Evolutionary conservation across 2,888 invertebrate species (phyloP).

Genomic region (Labia minor): DNA sequence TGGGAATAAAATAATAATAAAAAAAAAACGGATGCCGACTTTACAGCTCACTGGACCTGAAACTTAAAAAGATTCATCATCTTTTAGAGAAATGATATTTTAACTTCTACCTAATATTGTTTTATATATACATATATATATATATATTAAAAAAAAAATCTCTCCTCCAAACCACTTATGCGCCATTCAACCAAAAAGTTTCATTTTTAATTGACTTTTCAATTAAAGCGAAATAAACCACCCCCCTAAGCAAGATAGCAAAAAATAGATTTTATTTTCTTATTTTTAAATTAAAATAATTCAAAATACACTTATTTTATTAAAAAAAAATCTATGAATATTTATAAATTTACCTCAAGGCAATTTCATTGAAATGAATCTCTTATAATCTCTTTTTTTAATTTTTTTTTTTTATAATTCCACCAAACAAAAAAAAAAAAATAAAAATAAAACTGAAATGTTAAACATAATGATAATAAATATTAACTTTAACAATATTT

Average conservation of each 20-base stretch:
- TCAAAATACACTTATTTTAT: conserved; percentile 1
- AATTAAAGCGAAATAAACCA: neutral
- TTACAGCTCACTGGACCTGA: neutral
- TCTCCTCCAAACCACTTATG: neutral
- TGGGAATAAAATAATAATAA: neutral
- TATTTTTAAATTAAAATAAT: neutral
- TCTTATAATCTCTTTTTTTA: neutral
- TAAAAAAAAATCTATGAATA: neutral
- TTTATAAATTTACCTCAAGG: neutral
- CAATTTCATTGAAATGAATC: neutral
- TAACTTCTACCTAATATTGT: neutral
- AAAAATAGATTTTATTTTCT: neutral
- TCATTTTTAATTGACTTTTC: conserved; percentile 6
- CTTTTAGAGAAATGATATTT: neutral
- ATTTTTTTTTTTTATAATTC: no score
- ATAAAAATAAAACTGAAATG: no score
- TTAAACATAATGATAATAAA: no score
- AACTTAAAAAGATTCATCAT: neutral
- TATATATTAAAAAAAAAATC: neutral
- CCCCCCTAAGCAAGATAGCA: neutral
- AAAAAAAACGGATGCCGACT: neutral
- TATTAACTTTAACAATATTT: no score
- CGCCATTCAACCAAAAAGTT: neutral
- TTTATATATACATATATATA: no score
- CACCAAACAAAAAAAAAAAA: no score